Conservation (phyloP, 1,140 invertebrate species). For the Yoshiicerus persimilis region DNA sequence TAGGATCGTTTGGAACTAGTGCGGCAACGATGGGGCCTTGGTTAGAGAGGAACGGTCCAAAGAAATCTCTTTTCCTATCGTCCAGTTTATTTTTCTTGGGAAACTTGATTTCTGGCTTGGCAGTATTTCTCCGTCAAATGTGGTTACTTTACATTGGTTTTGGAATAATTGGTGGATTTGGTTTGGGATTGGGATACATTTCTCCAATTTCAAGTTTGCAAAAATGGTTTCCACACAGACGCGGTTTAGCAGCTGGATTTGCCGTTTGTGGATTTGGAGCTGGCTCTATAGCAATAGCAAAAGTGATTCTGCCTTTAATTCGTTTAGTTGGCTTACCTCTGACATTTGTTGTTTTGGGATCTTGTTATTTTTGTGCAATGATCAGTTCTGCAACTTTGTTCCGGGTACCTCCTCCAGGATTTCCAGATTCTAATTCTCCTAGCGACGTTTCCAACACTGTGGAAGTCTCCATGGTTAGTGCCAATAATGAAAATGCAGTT, state of each 20-base stretch:
- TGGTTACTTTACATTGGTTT: constrained; percentile 44
- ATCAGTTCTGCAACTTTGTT: background rate
- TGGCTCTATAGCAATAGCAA: constrained; percentile 42
- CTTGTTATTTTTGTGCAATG: constrained; percentile 30
- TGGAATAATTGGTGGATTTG: constrained; percentile 38
- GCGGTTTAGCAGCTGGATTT: constrained; percentile 40
- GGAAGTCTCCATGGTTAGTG: background rate
- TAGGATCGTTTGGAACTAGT: constrained; percentile 30
- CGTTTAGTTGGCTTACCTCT: constrained; percentile 28
- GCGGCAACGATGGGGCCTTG: constrained; percentile 43
- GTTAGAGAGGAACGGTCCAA: constrained; percentile 43
- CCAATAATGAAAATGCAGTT: background rate
- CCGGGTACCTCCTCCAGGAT: background rate
- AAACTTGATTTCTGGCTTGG: constrained; percentile 37
- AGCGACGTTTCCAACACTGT: background rate
- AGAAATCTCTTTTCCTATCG: constrained; percentile 6
- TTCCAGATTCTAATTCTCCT: background rate
- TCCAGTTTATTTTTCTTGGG: constrained; percentile 28
- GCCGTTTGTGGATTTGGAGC: constrained; percentile 47
- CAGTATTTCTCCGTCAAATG: constrained; percentile 27
- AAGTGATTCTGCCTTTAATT: constrained; percentile 34
- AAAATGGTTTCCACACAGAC: constrained; percentile 47
- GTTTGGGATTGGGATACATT: constrained; percentile 42
- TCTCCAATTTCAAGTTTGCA: constrained; percentile 41
- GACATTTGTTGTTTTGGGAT: constrained; percentile 42